These are phyloP conservation scores for Macaria notata DNA, from an alignment of 2,888 invertebrate genomes.

Conservation along the genomic window DNA sequence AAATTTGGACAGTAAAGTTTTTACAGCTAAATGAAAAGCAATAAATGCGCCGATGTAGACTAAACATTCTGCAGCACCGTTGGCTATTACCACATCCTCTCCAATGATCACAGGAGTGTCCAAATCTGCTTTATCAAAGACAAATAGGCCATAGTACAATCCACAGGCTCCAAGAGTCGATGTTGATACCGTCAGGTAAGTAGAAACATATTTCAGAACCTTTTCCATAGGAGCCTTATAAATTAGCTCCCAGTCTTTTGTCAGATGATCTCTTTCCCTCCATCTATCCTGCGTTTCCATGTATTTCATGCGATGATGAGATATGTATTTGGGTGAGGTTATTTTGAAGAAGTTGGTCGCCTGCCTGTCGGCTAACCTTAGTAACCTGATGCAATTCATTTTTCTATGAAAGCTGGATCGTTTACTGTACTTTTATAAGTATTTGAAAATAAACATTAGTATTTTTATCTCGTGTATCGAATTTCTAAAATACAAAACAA, in stretches of 20 bases:
- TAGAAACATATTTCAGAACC: slow-evolving; percentile 51
- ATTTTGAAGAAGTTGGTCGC: slow-evolving; percentile 39
- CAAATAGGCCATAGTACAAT: slow-evolving; percentile 58
- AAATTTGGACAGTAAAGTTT: slow-evolving; percentile 65
- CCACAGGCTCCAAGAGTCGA: slow-evolving; percentile 42
- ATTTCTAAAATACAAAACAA: too few relatives aligned
- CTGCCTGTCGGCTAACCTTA: slow-evolving; percentile 42
- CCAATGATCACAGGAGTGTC: slow-evolving; percentile 59
- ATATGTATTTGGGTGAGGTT: slow-evolving; percentile 42
- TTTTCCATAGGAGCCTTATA: slow-evolving; percentile 73
- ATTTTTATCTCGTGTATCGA: too few relatives aligned
- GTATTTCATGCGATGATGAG: slow-evolving; percentile 61
- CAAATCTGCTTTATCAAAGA: slow-evolving; percentile 51
- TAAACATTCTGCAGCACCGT: slow-evolving; percentile 59
- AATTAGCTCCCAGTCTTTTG: slow-evolving; percentile 63
- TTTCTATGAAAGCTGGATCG: not conserved
- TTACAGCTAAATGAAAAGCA: slow-evolving; percentile 58
- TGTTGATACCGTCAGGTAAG: slow-evolving; percentile 62
- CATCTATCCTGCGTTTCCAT: slow-evolving; percentile 60
- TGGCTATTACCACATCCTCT: slow-evolving; percentile 63
- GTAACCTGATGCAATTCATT: slow-evolving; percentile 57
- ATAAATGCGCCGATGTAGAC: slow-evolving; percentile 63
- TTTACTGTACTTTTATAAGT: too few relatives aligned
- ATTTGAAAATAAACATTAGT: too few relatives aligned
- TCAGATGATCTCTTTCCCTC: slow-evolving; percentile 59